Evolutionary conservation across 2,797 vertebrate species (phyloP).

Genomic region (Carduelis carduelis): DNA sequence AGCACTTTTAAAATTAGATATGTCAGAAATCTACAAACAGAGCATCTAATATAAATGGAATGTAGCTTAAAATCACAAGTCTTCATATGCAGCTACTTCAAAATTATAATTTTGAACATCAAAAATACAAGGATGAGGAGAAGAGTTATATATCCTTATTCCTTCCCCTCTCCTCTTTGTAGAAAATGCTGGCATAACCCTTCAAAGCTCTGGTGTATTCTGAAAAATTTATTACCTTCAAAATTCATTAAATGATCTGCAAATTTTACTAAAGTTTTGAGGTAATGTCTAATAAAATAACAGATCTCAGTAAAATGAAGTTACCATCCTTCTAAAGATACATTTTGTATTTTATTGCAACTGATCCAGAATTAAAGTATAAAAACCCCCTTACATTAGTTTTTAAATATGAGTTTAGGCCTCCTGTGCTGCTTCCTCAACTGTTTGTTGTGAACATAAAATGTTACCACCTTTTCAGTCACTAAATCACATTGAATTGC

Average conservation of each 20-base stretch:
- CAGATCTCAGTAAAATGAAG: background rate
- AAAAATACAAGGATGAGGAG: background rate
- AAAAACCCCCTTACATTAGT: background rate
- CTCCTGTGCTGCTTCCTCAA: background rate
- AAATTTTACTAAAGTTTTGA: background rate
- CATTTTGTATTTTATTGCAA: background rate
- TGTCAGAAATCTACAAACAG: background rate
- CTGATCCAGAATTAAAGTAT: background rate
- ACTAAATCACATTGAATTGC: background rate
- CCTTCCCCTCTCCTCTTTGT: background rate
- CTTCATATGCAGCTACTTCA: background rate
- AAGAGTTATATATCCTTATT: background rate
- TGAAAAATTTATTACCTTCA: background rate
- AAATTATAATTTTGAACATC: background rate
- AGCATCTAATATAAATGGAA: background rate
- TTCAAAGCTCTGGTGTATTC: background rate
- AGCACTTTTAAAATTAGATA: conserved; percentile 1
- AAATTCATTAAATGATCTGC: background rate
- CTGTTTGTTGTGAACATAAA: background rate
- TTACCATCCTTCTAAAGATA: background rate
- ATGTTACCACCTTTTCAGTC: background rate
- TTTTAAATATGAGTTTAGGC: background rate
- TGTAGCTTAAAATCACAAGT: background rate
- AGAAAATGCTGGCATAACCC: background rate
- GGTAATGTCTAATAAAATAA: background rate